Percentiles rank a stretch among this genome's conserved stretches.
Evolutionary conservation across 2,113 vertebrate genomes (phyloP).

Genomic region (Macheiramphus alcinus): DNA sequence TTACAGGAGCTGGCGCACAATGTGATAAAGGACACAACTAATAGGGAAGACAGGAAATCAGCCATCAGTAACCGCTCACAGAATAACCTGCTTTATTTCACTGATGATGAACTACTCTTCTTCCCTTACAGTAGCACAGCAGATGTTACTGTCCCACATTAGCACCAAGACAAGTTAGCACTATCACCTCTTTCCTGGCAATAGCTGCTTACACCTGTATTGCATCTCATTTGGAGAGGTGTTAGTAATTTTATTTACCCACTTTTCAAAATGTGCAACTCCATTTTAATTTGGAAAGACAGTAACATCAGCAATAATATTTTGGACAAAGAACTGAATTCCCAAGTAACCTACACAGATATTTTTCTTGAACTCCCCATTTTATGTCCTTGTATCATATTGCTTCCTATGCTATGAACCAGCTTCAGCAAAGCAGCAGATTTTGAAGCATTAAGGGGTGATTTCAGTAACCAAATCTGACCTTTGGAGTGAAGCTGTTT

Average conservation of each 20-base stretch:
- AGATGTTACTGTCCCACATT: not conserved
- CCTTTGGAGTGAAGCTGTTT: not conserved
- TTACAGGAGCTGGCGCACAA: rapidly evolving
- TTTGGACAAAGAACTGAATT: not conserved
- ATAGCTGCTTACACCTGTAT: not conserved
- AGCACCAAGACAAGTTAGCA: not conserved
- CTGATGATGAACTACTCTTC: not conserved
- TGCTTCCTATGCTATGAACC: not conserved
- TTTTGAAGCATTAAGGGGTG: not conserved
- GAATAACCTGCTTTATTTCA: not conserved
- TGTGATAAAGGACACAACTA: not conserved
- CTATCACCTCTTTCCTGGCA: not conserved
- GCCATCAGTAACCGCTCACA: not conserved
- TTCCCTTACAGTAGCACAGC: not conserved
- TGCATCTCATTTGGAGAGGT: not conserved
- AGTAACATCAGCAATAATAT: not conserved
- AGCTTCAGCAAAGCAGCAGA: not conserved
- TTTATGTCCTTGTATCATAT: not conserved
- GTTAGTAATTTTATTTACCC: not conserved
- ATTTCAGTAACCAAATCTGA: not conserved
- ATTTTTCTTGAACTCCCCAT: not conserved
- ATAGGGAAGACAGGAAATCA: not conserved
- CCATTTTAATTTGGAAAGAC: not conserved
- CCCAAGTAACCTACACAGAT: not conserved
- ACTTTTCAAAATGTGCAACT: not conserved